Base-by-base conservation (phyloP, 2,888 invertebrate genomes). In the Pseudeuparius sepicola region DNA sequence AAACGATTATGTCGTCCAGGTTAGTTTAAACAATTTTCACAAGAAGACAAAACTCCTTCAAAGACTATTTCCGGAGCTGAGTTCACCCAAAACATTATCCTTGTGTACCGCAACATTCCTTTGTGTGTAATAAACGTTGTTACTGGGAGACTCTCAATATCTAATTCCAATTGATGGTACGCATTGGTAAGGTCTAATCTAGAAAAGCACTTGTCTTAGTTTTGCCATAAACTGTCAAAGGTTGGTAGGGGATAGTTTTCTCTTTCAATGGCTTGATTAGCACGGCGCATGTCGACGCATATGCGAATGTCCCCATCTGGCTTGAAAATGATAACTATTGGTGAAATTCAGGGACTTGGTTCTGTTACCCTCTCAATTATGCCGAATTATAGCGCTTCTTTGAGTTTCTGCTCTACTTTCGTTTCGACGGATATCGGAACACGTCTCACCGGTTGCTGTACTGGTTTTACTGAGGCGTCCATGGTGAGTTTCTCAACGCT, bases 31-130 rank as follows among this genome's bases (percentile, higher is more conserved):
- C 45, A 44, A 23, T 50, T 49, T 34, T 47, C 33, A 32, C 54
- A 54, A 16, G 42, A 24, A 4, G 52, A 36, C 13, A 56, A 34
- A n/a, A n/a, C n/a, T n/a, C n/a, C n/a, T n/a, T n/a, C n/a, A n/a
- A n/a, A 42, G 27, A 42, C 51, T 23, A 46, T 50, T 36, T 48
- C 48, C 6, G 51, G 50, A 4, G 52, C 50, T 4, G 53, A 58
- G 13, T 53, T 53, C 0, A 57, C 51, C 1, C 57, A 56, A 38
- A 60, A 60, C 49, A 57, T 48, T 3, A 59, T 31, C 9, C 57
- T 36, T 38, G 57, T 59, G 29, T 53, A 59, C 16, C 55, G 34
- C 31, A 47, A 53, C 27, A 47, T 18, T 3, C 47, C 45, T 35
- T 41, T 43, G 20, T 45, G 40, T 5, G 42, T 48, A 9, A 47